phyloP scores from a whole-genome alignment of 2,888 invertebrate genomes.

The Ethmia dodecea region DNA sequence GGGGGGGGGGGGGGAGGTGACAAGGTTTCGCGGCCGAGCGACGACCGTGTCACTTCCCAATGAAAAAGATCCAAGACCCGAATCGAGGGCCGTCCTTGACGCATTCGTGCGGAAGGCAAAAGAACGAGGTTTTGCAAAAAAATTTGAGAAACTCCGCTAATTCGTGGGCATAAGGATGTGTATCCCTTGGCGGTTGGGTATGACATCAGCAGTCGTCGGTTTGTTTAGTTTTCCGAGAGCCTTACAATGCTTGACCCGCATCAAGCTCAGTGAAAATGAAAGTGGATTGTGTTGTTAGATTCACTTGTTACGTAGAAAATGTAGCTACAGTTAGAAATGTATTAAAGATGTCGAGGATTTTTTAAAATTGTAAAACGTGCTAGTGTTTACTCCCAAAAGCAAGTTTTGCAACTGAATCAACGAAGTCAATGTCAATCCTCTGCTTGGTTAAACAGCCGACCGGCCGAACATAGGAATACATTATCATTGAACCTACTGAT shows the following conservation, averaged over 20 bases:
- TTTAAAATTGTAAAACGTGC: background rate
- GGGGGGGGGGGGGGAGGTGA: slow-evolving; percentile 32
- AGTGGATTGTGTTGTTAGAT: too few relatives aligned
- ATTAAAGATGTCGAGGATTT: too few relatives aligned
- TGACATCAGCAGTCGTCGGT: slow-evolving; percentile 33
- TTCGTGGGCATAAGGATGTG: slow-evolving; percentile 21
- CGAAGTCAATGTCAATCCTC: slow-evolving; percentile 33
- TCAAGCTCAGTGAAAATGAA: slow-evolving; percentile 66
- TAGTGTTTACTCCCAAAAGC: too few relatives aligned
- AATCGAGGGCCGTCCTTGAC: slow-evolving; percentile 54
- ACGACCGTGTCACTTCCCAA: slow-evolving; percentile 68
- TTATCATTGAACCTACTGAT: slow-evolving; percentile 10
- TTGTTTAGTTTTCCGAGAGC: slow-evolving; percentile 32
- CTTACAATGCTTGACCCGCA: slow-evolving; percentile 38
- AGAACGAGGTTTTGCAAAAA: slow-evolving; percentile 27
- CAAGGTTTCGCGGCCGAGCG: slow-evolving; percentile 57
- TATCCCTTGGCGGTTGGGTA: slow-evolving; percentile 31
- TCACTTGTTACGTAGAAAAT: too few relatives aligned
- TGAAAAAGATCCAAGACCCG: slow-evolving; percentile 50
- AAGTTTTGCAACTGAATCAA: slow-evolving; percentile 31
- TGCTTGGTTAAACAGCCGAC: slow-evolving; percentile 9
- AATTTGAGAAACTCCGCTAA: slow-evolving; percentile 17
- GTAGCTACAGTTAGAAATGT: too few relatives aligned
- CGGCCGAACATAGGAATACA: slow-evolving; percentile 6
- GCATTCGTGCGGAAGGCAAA: slow-evolving; percentile 45